Conservation (phyloP, 2,113 vertebrate genomes). For the Rattus rattus region DNA sequence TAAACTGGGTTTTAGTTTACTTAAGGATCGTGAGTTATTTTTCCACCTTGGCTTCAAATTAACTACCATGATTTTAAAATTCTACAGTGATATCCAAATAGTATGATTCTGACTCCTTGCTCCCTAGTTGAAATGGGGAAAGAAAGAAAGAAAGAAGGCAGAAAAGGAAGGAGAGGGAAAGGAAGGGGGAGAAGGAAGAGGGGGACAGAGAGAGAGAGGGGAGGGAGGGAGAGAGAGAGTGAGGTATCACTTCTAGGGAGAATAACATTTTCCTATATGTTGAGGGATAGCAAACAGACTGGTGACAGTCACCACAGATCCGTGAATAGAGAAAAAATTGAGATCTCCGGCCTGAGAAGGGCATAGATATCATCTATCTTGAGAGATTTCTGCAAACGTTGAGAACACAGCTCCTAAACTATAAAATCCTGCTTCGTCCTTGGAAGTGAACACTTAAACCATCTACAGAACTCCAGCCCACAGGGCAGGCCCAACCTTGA, state of each 20-base stretch:
- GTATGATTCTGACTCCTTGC: not conserved
- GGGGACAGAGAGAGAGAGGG: rapidly evolving
- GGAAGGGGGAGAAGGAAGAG: rapidly evolving
- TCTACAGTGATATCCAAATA: not conserved
- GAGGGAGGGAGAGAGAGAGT: no score
- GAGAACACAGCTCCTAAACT: not conserved
- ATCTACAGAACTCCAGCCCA: not conserved
- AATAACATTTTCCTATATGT: not conserved
- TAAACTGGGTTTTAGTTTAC: not conserved
- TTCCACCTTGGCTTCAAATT: slow-evolving; percentile 41
- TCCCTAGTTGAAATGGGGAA: not conserved
- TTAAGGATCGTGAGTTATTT: slow-evolving; percentile 21
- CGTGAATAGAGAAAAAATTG: not conserved
- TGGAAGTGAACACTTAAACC: not conserved
- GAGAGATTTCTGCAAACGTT: slow-evolving; percentile 29
- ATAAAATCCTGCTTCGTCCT: not conserved
- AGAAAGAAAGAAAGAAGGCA: not conserved
- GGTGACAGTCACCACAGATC: not conserved
- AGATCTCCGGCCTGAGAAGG: not conserved
- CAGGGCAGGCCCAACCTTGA: not conserved
- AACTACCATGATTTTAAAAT: not conserved
- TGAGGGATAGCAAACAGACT: not conserved
- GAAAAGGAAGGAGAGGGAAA: rapidly evolving
- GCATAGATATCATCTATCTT: not conserved
- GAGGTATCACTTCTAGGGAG: not conserved